phyloP scores from a whole-genome alignment of 2,888 invertebrate genomes.

The Artemia sinica region DNA sequence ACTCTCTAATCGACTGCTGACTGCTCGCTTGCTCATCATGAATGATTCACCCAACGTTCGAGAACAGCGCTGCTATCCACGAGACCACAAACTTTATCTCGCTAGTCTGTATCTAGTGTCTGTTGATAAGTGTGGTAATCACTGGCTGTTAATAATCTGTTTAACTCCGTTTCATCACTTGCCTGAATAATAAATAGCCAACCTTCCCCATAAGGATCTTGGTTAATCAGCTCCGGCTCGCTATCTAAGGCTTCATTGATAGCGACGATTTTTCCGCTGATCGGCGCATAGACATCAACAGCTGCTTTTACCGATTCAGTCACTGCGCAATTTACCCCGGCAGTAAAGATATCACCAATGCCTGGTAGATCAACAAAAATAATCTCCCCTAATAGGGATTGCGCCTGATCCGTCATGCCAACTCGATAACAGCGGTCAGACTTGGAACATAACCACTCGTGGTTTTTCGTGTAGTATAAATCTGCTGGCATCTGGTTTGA shows the following conservation, averaged over 20 bases:
- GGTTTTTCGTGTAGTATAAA: too few relatives aligned
- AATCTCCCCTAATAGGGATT: background rate
- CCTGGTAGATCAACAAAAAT: background rate
- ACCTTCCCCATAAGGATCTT: background rate
- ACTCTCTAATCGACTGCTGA: too few relatives aligned
- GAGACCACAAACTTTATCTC: too few relatives aligned
- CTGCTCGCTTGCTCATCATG: too few relatives aligned
- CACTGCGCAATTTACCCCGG: background rate
- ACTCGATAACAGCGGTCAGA: too few relatives aligned
- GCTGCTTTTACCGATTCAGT: background rate
- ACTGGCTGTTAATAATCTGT: too few relatives aligned
- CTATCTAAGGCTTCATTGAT: background rate
- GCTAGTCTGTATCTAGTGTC: too few relatives aligned
- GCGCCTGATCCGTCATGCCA: slow-evolving; percentile 12
- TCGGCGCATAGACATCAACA: background rate
- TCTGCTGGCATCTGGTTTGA: too few relatives aligned
- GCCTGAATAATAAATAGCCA: background rate
- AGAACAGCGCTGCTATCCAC: too few relatives aligned
- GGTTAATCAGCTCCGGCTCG: background rate
- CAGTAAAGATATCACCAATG: background rate
- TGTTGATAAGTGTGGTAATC: too few relatives aligned
- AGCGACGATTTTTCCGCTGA: background rate
- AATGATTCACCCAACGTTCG: too few relatives aligned
- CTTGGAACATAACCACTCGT: too few relatives aligned
- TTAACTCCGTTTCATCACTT: background rate